Evolutionary conservation across 2,113 vertebrate genomes (phyloP), one percentile per base, ranked within the genome.

Genomic region (Prietella phreatophila): DNA sequence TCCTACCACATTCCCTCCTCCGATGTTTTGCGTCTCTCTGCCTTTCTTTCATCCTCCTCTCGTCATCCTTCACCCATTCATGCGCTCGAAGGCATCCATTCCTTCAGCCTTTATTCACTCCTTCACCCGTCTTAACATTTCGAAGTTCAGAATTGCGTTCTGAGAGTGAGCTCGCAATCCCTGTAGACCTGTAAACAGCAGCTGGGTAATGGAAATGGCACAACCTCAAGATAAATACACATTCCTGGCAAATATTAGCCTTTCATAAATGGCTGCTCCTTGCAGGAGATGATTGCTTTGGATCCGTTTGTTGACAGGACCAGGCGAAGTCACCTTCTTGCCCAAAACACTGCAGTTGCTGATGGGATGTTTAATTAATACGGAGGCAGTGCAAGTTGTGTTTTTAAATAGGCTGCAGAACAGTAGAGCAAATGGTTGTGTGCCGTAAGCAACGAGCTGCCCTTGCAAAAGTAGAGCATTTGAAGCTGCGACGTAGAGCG

Each of bases 41-140:
- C 39, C 56, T 75, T 56, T 82, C 86, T 87, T 80, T 50, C 63
- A 60, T 78, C 71, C 82, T 22, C 36, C 82, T 81, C 69, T 36
- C 79, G 55, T 71, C 83, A 86, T 87, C 69, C 87, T 47, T 86
- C 85, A 80, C 81, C 89, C 84, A 82, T 89, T 82, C 88, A 82
- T 33, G 30, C 7, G 67, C 86, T 79, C 25, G 53, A 87, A 84
- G 78, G 85, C 85, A 65, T 83, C 82, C 84, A 85, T 85, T 84
- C 86, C 80, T 56, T 47, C 42, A 47, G 39, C 75, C 42, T 88
- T 89, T 79, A 75, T 88, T 87, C 87, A 82, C 86, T 85, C 87
- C 39, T 78, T 86, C 86, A 87, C 75, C 47, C 67, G 55, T 82
- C 83, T 82, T 47, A 78, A 85, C 58, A 33, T 56, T 67, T 71